Evolutionary conservation across 1,140 invertebrate species (phyloP).

Genomic region (Akabosia matsudoensis): DNA sequence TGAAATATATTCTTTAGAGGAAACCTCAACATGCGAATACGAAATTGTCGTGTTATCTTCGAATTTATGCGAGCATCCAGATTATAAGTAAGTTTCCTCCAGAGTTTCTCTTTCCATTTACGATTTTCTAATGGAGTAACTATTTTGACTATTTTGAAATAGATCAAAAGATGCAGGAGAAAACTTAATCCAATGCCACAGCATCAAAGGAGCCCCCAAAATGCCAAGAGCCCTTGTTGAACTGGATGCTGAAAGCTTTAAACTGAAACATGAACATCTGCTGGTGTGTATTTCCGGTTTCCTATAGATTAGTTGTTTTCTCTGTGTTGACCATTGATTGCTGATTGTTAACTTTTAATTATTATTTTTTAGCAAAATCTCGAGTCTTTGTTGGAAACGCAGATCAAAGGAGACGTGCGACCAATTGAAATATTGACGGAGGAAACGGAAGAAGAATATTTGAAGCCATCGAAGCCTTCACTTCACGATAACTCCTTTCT

Average conservation of each 20-base stretch:
- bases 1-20: slow-evolving; percentile 88
- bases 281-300: neutral
- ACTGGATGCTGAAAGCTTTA: slow-evolving; percentile 68
- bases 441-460: slow-evolving; percentile 47
- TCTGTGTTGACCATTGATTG: neutral
- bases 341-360: neutral
- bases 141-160: neutral
- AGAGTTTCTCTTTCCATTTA: neutral
- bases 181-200: slow-evolving; percentile 74
- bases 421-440: slow-evolving; percentile 33
- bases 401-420: slow-evolving; percentile 45
- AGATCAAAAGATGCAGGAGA: slow-evolving; percentile 73
- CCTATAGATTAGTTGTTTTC: neutral
- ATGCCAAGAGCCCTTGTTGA: slow-evolving; percentile 70
- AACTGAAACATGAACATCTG: slow-evolving; percentile 58
- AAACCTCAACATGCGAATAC: slow-evolving; percentile 90
- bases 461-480: slow-evolving; percentile 49
- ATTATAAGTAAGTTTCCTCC: slow-evolving; percentile 64
- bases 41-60: slow-evolving; percentile 83
- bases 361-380: slow-evolving; percentile 40
- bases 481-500: slow-evolving; percentile 63
- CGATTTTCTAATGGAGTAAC: neutral
- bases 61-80: slow-evolving; percentile 79
- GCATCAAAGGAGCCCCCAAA: slow-evolving; percentile 65
- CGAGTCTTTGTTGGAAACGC: slow-evolving; percentile 43